A percentile compares a stretch with the other conserved stretches of the same genome.
phyloP scores from a whole-genome alignment of 2,797 vertebrate genomes.

The Netta rufina region DNA sequence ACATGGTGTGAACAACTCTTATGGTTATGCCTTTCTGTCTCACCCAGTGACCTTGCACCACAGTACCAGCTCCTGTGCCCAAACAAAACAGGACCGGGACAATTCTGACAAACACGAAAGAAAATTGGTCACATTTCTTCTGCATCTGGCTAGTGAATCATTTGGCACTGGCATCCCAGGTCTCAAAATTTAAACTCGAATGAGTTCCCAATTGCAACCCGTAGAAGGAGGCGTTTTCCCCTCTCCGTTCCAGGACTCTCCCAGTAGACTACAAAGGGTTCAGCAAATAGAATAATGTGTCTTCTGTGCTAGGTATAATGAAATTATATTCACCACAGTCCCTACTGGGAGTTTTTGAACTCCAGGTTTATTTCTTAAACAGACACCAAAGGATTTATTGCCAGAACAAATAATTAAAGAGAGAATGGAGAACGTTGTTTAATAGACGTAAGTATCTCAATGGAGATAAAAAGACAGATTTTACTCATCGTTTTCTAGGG shows the following conservation, averaged over 20 bases:
- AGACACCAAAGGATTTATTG: background rate
- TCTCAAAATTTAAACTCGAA: constrained; percentile 7
- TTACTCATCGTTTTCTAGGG: background rate
- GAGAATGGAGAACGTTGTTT: constrained; percentile 1
- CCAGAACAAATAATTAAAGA: constrained; percentile 58
- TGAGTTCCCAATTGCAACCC: background rate
- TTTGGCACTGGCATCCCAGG: background rate
- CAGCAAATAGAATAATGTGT: constrained; percentile 12
- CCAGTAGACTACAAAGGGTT: background rate
- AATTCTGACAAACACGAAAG: background rate
- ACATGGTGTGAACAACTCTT: background rate
- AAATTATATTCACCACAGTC: constrained; percentile 36
- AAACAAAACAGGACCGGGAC: background rate
- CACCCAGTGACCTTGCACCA: background rate
- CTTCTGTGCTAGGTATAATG: constrained; percentile 1
- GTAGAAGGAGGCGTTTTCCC: constrained; percentile 13
- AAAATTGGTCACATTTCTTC: background rate
- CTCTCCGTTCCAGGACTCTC: background rate
- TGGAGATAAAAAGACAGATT: background rate
- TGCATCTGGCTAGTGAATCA: background rate
- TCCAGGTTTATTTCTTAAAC: constrained; percentile 39
- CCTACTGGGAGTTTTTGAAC: constrained; percentile 37
- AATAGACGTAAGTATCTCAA: background rate
- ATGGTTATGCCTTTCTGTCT: background rate
- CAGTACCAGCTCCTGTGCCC: background rate